Evolutionary conservation across 1,140 invertebrate species (phyloP).

Genomic region (Drosophila murphyi): DNA sequence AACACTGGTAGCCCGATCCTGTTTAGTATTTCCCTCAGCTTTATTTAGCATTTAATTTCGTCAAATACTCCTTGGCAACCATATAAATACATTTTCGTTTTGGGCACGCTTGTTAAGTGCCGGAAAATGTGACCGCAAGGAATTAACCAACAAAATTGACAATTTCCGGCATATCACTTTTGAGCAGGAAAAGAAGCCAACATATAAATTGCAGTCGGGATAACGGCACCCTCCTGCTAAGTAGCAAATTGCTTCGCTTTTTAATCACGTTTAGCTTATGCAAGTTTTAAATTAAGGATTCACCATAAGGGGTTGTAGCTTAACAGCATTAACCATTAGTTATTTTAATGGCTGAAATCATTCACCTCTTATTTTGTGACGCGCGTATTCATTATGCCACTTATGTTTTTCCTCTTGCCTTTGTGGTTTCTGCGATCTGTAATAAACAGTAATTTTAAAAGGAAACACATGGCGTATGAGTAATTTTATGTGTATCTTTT

Average conservation of each 20-base stretch:
- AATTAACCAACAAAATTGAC: constrained; percentile 21
- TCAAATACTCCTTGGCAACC: constrained; percentile 39
- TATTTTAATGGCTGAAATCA: neutral
- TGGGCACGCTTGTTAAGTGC: constrained; percentile 1
- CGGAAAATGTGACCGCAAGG: constrained; percentile 3
- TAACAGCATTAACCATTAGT: neutral
- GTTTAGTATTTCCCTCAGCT: constrained; percentile 20
- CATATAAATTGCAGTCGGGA: neutral
- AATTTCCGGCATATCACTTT: constrained; percentile 1
- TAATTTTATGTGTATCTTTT: constrained; percentile 23
- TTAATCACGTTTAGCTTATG: neutral
- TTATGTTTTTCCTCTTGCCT: neutral
- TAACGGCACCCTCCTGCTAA: neutral
- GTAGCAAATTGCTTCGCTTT: neutral
- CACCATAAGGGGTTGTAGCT: neutral
- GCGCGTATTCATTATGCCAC: neutral
- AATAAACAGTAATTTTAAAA: constrained; percentile 17
- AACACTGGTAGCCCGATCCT: neutral
- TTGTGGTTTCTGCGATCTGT: neutral
- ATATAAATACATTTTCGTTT: constrained; percentile 53
- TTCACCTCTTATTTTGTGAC: neutral
- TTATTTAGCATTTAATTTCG: constrained; percentile 30
- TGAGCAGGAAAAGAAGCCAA: neutral
- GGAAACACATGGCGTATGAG: constrained; percentile 1
- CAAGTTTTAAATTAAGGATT: constrained; percentile 1